Percentiles rank a stretch among this genome's conserved stretches.
Conservation (phyloP, 2,888 invertebrate species). For the Chouioia cunea region DNA sequence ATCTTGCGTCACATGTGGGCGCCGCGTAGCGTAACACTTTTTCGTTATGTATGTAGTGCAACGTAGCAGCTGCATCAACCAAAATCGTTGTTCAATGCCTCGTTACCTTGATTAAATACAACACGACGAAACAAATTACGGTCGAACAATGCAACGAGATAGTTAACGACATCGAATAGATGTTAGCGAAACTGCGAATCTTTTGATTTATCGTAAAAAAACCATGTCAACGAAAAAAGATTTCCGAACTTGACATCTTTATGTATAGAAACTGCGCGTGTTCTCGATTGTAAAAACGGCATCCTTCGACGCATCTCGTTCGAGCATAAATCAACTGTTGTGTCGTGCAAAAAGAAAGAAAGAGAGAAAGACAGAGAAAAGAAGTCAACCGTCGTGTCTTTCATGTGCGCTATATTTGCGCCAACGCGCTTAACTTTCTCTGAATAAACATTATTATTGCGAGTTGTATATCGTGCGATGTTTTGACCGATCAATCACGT, state of each 20-base stretch:
- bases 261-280: slow-evolving; percentile 10
- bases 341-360: slow-evolving; percentile 19
- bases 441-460: too few species aligned
- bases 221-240: neutral
- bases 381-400: slow-evolving; percentile 18
- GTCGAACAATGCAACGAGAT: slow-evolving; percentile 16
- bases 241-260: slow-evolving; percentile 37
- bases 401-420: slow-evolving; percentile 2
- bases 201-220: too few species aligned
- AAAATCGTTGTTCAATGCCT: neutral
- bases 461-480: too few species aligned
- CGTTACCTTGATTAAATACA: neutral
- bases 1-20: slow-evolving; percentile 28
- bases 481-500: too few species aligned
- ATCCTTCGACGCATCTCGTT: slow-evolving; percentile 13
- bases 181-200: too few species aligned
- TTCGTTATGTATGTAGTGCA: too few species aligned
- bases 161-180: too few species aligned
- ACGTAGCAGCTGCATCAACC: too few species aligned
- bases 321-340: slow-evolving; percentile 25
- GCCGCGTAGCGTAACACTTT: too few species aligned
- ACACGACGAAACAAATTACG: too few species aligned
- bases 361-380: too few species aligned
- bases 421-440: slow-evolving; percentile 31
- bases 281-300: slow-evolving; percentile 25